Evolutionary conservation across 2,797 vertebrate genomes (phyloP).

Genomic region (Choloepus didactylus): DNA sequence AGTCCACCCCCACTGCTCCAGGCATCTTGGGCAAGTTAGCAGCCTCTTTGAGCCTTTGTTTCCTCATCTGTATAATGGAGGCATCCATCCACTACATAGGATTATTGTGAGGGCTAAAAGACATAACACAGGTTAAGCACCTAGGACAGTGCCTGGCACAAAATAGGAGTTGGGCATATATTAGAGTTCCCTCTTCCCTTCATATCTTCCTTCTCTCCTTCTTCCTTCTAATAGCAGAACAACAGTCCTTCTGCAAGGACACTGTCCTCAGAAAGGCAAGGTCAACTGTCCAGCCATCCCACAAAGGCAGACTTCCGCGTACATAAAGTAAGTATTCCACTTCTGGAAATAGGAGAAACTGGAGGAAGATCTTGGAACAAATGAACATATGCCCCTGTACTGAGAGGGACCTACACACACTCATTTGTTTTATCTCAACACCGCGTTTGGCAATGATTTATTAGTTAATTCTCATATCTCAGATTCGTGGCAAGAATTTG

Average conservation of each 20-base stretch:
- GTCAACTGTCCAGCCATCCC: accelerated
- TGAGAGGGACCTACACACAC: accelerated
- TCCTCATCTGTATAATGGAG: background rate
- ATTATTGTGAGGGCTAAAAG: too few species aligned
- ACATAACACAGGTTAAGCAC: accelerated
- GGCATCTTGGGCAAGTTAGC: background rate
- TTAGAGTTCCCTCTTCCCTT: background rate
- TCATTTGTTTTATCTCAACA: background rate
- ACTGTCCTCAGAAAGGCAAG: background rate
- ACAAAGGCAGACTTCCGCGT: accelerated
- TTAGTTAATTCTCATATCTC: background rate
- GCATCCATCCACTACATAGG: background rate
- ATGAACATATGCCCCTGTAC: background rate
- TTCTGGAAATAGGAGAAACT: background rate
- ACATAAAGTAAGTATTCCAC: background rate
- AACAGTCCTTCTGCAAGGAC: accelerated
- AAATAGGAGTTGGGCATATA: accelerated
- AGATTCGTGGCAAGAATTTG: background rate
- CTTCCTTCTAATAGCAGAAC: background rate
- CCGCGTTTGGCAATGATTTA: background rate
- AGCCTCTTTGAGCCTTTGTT: background rate
- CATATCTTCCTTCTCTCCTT: background rate
- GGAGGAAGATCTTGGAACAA: background rate
- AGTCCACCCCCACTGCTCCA: background rate
- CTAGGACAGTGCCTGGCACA: background rate